These are phyloP conservation scores for Paralvinella palmiformis DNA, from an alignment of 1,140 invertebrate species.

Conservation along the genomic window DNA sequence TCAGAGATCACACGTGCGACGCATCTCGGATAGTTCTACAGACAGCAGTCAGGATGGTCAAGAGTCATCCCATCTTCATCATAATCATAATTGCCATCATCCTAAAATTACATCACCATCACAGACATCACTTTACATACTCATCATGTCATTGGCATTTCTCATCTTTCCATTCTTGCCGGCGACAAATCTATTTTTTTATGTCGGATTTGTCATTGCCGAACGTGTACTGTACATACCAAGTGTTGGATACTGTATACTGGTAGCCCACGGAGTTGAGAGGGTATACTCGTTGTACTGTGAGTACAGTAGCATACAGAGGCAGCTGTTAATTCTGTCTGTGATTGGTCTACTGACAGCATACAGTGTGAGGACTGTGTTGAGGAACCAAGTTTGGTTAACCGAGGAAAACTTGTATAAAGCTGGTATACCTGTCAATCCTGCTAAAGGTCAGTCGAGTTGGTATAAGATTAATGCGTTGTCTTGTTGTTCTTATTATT, in stretches of 20 bases:
- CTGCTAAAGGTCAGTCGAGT: slow-evolving; percentile 95
- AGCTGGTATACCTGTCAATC: slow-evolving; percentile 85
- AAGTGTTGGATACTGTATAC: slow-evolving; percentile 92
- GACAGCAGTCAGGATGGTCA: not conserved
- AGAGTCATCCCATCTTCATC: not conserved
- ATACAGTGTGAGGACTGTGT: slow-evolving; percentile 70
- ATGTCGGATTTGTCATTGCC: slow-evolving; percentile 94
- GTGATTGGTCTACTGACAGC: slow-evolving; percentile 56
- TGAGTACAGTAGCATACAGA: not conserved
- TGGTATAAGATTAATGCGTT: no score
- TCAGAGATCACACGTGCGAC: not conserved
- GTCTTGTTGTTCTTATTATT: no score
- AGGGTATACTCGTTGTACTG: slow-evolving; percentile 24
- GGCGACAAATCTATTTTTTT: slow-evolving; percentile 95
- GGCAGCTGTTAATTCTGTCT: not conserved
- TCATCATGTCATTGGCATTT: slow-evolving; percentile 59
- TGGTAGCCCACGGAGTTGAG: slow-evolving; percentile 60
- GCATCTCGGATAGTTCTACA: not conserved
- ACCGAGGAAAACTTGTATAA: slow-evolving; percentile 88
- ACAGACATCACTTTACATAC: not conserved
- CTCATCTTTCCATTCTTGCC: slow-evolving; percentile 88
- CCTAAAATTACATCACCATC: not conserved
- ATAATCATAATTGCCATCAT: not conserved
- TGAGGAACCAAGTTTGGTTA: slow-evolving; percentile 82
- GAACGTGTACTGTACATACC: slow-evolving; percentile 94